Evolutionary conservation across 2,797 vertebrate species (phyloP).

Genomic region (Crocidura indochinensis): DNA sequence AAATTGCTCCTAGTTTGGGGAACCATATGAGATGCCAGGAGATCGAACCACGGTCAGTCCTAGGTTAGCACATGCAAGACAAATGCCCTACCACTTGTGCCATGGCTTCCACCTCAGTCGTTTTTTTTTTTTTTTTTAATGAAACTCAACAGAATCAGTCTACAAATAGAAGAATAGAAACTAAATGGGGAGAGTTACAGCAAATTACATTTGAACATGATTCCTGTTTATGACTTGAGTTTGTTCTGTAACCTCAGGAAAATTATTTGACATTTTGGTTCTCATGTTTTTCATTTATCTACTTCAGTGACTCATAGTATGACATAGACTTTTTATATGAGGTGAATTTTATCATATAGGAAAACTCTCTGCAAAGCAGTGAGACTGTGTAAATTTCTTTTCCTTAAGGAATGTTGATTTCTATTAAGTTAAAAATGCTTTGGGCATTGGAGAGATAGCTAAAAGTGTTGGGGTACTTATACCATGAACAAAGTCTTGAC

Average conservation of each 20-base stretch:
- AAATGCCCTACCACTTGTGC: too few species aligned
- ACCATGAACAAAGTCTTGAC: too few species aligned
- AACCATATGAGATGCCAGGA: too few species aligned
- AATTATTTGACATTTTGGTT: slow-evolving; percentile 23
- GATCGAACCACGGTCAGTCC: too few species aligned
- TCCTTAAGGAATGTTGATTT: slow-evolving; percentile 36
- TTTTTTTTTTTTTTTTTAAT: too few species aligned
- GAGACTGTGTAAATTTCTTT: slow-evolving; percentile 24
- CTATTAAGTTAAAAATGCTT: not conserved
- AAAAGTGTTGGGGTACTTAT: too few species aligned
- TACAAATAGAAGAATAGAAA: not conserved
- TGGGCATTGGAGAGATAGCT: too few species aligned
- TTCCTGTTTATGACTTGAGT: not conserved
- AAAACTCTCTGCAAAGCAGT: not conserved
- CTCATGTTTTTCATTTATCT: not conserved
- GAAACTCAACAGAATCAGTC: slow-evolving; percentile 9
- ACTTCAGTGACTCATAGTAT: not conserved
- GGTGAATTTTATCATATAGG: not conserved
- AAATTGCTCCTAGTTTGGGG: too few species aligned
- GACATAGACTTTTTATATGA: not conserved
- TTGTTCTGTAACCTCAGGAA: slow-evolving; percentile 13
- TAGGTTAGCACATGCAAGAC: too few species aligned
- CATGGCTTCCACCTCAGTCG: too few species aligned
- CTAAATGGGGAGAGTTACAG: not conserved
- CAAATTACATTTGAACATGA: not conserved